A percentile compares a stretch with the other conserved stretches of the same genome.
phyloP scores from a whole-genome alignment of 2,888 invertebrate genomes.

The Polia nebulosa region DNA sequence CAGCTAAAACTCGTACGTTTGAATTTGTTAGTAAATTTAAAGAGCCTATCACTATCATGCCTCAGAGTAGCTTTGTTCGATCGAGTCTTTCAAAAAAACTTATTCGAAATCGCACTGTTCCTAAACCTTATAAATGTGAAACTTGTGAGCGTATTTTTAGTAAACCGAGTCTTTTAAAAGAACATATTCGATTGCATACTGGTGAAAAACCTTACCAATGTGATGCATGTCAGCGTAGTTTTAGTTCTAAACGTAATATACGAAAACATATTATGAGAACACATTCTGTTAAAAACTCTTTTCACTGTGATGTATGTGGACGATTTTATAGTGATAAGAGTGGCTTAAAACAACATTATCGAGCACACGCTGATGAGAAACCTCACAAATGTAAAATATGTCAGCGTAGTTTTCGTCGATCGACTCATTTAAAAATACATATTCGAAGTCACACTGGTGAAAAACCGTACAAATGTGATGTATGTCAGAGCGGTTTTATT shows the following conservation, averaged over 20 bases:
- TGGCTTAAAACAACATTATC: neutral
- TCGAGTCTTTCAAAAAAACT: neutral
- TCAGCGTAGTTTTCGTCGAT: constrained; percentile 20
- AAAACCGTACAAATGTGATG: constrained; percentile 18
- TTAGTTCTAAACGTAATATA: neutral
- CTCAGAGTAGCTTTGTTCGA: neutral
- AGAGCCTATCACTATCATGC: neutral
- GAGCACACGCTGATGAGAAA: constrained; percentile 16
- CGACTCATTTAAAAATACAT: constrained; percentile 11
- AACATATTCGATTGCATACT: neutral
- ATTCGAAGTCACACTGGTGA: constrained; percentile 24
- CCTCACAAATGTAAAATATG: constrained; percentile 24
- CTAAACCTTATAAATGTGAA: neutral
- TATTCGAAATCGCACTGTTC: neutral
- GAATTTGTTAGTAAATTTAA: neutral
- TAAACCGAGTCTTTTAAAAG: neutral
- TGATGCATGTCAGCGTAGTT: constrained; percentile 1
- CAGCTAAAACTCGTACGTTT: neutral
- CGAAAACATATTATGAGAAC: neutral
- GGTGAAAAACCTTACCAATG: neutral
- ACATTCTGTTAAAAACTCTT: neutral
- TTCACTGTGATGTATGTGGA: constrained; percentile 4
- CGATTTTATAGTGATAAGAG: neutral
- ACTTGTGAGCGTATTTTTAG: neutral
- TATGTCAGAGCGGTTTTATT: constrained; percentile 4